Evolutionary conservation across 2,113 vertebrate species (phyloP).

Genomic region (Corythornis cristatus): DNA sequence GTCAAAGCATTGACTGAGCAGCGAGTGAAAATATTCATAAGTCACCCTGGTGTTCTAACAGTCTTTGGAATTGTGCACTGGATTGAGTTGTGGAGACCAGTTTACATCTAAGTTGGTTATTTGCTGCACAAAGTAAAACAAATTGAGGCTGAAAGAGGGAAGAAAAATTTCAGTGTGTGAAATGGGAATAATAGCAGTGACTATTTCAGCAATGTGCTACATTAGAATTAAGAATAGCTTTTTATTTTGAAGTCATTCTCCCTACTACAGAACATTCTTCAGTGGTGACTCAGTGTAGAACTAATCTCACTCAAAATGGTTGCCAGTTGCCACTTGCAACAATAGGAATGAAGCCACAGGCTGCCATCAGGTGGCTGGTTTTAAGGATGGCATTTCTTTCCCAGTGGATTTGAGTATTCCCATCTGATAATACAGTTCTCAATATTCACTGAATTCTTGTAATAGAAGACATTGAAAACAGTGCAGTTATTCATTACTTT

Average conservation of each 20-base stretch:
- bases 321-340: slow-evolving; percentile 58
- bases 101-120: background rate
- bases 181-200: background rate
- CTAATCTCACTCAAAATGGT: slow-evolving; percentile 64
- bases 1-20: background rate
- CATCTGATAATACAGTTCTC: background rate
- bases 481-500: background rate
- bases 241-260: slow-evolving; percentile 33
- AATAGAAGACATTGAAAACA: background rate
- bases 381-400: slow-evolving; percentile 36
- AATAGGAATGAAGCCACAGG: slow-evolving; percentile 54
- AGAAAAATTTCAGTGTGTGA: background rate
- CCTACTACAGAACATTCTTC: slow-evolving; percentile 30
- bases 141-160: background rate
- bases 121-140: background rate
- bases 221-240: background rate
- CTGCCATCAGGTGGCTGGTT: slow-evolving; percentile 69
- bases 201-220: background rate
- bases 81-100: background rate
- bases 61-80: background rate
- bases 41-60: background rate
- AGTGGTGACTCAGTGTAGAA: slow-evolving; percentile 29
- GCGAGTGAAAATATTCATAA: background rate
- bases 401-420: background rate
- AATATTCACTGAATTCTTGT: background rate